These are phyloP conservation scores for Zaprionus ghesquierei DNA, from an alignment of 1,140 invertebrate species.

Conservation along the genomic window DNA sequence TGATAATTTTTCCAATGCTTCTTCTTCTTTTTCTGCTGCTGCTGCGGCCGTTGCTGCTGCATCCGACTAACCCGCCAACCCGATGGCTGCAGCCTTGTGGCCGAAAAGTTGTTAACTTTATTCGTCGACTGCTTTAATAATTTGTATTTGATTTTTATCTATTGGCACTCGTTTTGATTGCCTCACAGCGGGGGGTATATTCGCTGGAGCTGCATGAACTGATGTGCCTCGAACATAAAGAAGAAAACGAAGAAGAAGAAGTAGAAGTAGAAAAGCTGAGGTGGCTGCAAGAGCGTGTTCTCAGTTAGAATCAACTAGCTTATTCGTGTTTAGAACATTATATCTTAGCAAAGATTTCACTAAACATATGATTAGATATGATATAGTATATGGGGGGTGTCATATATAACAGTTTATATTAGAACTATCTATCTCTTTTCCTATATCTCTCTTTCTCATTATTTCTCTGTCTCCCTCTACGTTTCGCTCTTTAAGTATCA, in stretches of 20 bases:
- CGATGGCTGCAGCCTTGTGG: conserved; percentile 28
- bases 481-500: too few relatives aligned
- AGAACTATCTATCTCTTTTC: background rate
- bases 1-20: conserved; percentile 11
- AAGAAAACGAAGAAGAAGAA: background rate
- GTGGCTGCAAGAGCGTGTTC: background rate
- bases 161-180: conserved; percentile 24
- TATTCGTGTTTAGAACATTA: background rate
- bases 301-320: background rate
- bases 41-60: background rate
- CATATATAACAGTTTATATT: background rate
- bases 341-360: background rate
- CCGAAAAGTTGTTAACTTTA: conserved; percentile 34
- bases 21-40: background rate
- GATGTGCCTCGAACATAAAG: background rate
- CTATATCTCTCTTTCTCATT: background rate
- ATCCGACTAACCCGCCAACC: conserved; percentile 8
- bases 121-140: conserved; percentile 24
- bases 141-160: conserved; percentile 38
- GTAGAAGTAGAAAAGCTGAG: background rate
- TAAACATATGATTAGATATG: background rate
- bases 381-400: too few relatives aligned
- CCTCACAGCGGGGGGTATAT: conserved; percentile 2
- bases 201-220: background rate
- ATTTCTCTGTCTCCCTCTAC: background rate